phyloP scores from a whole-genome alignment of 2,113 vertebrate species.

The Ptyas mucosa region DNA sequence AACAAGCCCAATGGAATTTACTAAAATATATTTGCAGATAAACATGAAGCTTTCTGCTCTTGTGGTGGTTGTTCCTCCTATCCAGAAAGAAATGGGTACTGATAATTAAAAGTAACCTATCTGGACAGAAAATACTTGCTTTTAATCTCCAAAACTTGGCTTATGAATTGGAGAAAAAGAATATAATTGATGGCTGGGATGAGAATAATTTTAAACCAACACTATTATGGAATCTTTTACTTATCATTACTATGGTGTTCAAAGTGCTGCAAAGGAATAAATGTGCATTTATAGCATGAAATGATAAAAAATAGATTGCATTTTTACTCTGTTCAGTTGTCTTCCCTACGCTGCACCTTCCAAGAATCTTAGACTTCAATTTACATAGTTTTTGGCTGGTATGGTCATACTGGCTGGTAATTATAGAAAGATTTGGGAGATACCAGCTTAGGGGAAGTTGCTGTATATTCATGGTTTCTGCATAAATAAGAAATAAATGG shows the following conservation, averaged over 20 bases:
- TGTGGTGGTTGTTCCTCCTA: background rate
- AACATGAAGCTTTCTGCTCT: background rate
- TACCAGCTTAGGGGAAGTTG: background rate
- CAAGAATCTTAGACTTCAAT: background rate
- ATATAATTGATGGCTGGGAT: background rate
- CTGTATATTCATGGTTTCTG: background rate
- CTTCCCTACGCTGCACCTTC: background rate
- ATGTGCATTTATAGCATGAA: background rate
- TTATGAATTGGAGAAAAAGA: background rate
- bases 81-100: background rate
- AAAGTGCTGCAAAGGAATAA: background rate
- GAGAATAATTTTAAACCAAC: background rate
- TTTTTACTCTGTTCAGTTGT: background rate
- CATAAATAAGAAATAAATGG: background rate
- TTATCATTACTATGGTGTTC: background rate
- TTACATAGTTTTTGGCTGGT: background rate
- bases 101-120: background rate
- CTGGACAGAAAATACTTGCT: background rate
- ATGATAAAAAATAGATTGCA: background rate
- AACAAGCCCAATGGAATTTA: background rate
- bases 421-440: background rate
- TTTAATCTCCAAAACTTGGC: background rate
- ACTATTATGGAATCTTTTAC: background rate
- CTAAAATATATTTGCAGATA: background rate
- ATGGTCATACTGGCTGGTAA: background rate